Evolutionary conservation across 2,113 vertebrate species (phyloP).

Genomic region (Meriones unguiculatus): DNA sequence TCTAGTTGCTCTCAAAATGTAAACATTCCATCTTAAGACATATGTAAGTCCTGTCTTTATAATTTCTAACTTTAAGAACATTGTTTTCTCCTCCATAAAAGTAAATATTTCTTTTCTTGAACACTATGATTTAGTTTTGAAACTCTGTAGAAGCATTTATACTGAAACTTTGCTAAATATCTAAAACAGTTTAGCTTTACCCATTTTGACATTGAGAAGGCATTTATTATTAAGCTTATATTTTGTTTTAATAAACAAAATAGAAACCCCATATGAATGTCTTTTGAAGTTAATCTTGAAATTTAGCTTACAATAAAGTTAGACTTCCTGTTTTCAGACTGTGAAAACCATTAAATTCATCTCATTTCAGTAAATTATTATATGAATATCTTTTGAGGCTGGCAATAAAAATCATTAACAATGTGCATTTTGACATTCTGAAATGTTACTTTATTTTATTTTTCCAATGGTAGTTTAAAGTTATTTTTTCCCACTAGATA

Average conservation of each 20-base stretch:
- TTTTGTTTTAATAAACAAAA: constrained; percentile 53
- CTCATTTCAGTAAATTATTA: background rate
- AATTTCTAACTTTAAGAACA: background rate
- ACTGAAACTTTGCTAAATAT: background rate
- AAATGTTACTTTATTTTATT: constrained; percentile 40
- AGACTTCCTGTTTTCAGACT: background rate
- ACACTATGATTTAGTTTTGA: constrained; percentile 8
- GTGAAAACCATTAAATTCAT: background rate
- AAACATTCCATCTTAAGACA: background rate
- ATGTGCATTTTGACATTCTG: constrained; percentile 28
- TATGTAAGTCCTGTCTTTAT: background rate
- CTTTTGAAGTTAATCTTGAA: constrained; percentile 38
- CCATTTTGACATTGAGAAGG: background rate
- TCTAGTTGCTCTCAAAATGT: background rate
- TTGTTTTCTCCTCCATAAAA: background rate
- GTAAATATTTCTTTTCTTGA: background rate
- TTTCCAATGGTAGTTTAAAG: background rate
- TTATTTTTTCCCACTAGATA: background rate
- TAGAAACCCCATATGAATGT: background rate
- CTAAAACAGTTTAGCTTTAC: background rate
- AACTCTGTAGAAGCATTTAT: background rate
- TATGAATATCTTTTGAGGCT: background rate
- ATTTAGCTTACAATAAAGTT: background rate
- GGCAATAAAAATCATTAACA: background rate
- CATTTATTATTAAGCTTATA: constrained; percentile 18